These are phyloP conservation scores for Ophion obscuratus DNA, from an alignment of 2,888 invertebrate species.

Conservation along the genomic window DNA sequence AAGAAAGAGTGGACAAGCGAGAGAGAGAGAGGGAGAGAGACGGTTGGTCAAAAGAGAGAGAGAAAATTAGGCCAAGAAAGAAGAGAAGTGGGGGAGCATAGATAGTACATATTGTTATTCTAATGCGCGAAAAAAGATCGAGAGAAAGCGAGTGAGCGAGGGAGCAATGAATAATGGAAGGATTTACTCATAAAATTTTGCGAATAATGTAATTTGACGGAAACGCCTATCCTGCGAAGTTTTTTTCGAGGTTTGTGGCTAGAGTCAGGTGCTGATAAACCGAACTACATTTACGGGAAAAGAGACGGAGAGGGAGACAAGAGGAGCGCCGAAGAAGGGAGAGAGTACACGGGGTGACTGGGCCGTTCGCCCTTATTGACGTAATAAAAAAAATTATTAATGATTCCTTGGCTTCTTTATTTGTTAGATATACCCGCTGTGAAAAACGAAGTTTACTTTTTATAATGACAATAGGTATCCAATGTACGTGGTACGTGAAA, in stretches of 20 bases:
- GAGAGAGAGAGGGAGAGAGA: background rate
- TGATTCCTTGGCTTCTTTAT: constrained; percentile 24
- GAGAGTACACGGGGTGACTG: constrained; percentile 52
- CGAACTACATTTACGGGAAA: background rate
- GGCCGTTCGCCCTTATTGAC: constrained; percentile 62
- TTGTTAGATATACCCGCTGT: background rate
- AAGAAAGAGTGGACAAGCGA: background rate
- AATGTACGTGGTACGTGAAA: too few species aligned
- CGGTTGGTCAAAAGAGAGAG: background rate
- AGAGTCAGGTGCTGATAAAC: constrained; percentile 42
- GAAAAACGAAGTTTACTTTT: background rate
- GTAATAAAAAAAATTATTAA: constrained; percentile 67
- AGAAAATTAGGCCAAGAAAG: constrained; percentile 23
- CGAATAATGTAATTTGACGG: constrained; percentile 47
- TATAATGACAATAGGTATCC: too few species aligned
- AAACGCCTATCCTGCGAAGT: constrained; percentile 45
- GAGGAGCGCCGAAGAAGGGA: constrained; percentile 2
- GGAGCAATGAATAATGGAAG: constrained; percentile 7
- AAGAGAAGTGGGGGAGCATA: constrained; percentile 28
- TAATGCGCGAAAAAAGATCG: constrained; percentile 35
- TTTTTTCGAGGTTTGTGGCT: constrained; percentile 1
- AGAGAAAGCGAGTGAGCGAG: constrained; percentile 30
- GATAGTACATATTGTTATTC: constrained; percentile 56
- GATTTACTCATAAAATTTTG: constrained; percentile 30
- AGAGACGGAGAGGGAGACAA: background rate